Conservation (phyloP, 2,888 invertebrate species). For the Platynereis dumerilii region DNA sequence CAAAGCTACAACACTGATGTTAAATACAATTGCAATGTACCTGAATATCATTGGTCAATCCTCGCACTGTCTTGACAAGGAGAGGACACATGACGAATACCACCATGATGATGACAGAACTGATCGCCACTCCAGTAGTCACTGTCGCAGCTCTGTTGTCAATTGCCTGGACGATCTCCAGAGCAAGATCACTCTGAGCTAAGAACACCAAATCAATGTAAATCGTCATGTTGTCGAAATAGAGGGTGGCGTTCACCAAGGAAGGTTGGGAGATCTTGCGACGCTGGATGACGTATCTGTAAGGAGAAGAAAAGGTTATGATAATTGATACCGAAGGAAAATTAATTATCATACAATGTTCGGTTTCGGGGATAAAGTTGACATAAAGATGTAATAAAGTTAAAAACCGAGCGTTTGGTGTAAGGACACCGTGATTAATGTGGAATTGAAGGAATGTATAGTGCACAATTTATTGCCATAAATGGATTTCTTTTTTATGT, state of each 20-base stretch:
- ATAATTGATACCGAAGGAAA: too few relatives aligned
- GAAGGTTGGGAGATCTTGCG: conserved; percentile 16
- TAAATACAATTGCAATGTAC: too few relatives aligned
- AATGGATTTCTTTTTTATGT: too few relatives aligned
- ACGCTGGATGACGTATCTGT: conserved; percentile 9
- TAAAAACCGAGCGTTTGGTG: too few relatives aligned
- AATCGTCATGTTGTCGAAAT: conserved; percentile 81
- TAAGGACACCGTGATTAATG: too few relatives aligned
- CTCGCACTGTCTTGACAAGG: conserved; percentile 44
- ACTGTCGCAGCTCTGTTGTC: conserved; percentile 77
- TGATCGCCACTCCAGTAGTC: conserved; percentile 75
- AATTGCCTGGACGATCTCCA: conserved; percentile 73
- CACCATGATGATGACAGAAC: conserved; percentile 67
- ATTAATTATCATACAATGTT: too few relatives aligned
- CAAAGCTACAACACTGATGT: too few relatives aligned
- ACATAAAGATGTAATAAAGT: too few relatives aligned
- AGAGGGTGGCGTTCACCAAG: conserved; percentile 8
- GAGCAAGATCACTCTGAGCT: conserved; percentile 19
- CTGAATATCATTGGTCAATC: conserved; percentile 48
- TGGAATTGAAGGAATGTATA: too few relatives aligned
- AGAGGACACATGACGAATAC: conserved; percentile 51
- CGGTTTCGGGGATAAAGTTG: too few relatives aligned
- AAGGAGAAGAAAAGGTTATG: too few relatives aligned
- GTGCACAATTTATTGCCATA: too few relatives aligned
- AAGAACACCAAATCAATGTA: conserved; percentile 70